Conservation (phyloP, 2,888 invertebrate species). For the Buathra laborator region DNA sequence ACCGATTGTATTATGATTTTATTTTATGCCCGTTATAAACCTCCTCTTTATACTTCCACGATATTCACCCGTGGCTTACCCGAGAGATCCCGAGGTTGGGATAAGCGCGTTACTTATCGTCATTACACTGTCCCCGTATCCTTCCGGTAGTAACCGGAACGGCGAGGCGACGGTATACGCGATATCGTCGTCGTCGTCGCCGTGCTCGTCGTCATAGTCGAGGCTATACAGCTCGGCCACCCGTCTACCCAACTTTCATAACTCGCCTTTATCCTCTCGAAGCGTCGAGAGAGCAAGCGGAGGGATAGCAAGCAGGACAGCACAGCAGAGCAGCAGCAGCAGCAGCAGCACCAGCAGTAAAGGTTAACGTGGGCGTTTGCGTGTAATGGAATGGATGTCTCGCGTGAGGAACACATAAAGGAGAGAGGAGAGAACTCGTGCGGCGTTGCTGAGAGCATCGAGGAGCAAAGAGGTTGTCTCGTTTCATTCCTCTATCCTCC, state of each 20-base stretch:
- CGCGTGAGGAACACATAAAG: constrained; percentile 68
- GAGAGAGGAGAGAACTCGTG: constrained; percentile 52
- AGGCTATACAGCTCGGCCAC: constrained; percentile 52
- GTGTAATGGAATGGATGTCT: constrained; percentile 78
- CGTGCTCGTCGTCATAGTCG: constrained; percentile 21
- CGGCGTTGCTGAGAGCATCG: constrained; percentile 39
- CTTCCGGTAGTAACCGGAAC: constrained; percentile 61
- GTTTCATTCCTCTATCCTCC: constrained; percentile 29
- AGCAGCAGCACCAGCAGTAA: constrained; percentile 67
- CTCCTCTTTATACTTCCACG: constrained; percentile 28
- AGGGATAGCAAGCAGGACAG: constrained; percentile 57
- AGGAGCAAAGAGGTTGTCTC: constrained; percentile 32
- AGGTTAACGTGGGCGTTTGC: constrained; percentile 78
- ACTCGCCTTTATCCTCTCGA: constrained; percentile 62
- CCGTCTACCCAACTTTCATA: constrained; percentile 63
- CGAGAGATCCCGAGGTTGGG: constrained; percentile 30
- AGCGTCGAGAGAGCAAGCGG: constrained; percentile 50
- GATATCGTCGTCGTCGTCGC: constrained; percentile 21
- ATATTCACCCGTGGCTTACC: constrained; percentile 46
- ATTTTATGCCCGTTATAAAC: constrained; percentile 57
- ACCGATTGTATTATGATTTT: constrained; percentile 66
- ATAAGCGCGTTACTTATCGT: constrained; percentile 66
- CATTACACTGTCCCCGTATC: constrained; percentile 63
- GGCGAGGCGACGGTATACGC: constrained; percentile 40
- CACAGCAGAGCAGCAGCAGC: no score